phyloP scores from a whole-genome alignment of 2,113 vertebrate species.

The Elephas maximus region DNA sequence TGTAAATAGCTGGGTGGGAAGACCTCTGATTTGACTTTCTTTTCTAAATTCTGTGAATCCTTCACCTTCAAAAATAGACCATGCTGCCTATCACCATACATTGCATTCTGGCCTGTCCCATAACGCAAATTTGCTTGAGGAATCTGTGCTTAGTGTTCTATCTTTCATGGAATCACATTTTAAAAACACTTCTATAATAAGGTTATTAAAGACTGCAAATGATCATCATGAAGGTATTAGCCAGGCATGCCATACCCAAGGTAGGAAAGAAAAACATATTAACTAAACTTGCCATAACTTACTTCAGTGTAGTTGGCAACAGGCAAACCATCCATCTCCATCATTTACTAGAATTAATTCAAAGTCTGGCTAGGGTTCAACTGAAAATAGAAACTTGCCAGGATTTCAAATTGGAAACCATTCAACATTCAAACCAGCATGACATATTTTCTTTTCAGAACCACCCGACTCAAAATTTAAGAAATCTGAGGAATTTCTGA shows the following conservation, averaged over 20 bases:
- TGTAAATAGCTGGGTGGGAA: not conserved
- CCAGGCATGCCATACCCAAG: conserved; percentile 50
- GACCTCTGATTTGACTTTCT: conserved; percentile 7
- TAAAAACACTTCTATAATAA: conserved; percentile 61
- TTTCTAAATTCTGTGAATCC: conserved; percentile 39
- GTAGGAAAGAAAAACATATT: conserved; percentile 70
- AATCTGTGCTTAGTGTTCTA: not conserved
- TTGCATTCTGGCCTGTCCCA: conserved; percentile 36
- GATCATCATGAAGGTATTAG: conserved; percentile 61
- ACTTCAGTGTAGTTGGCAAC: conserved; percentile 55
- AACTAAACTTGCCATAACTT: conserved; percentile 64
- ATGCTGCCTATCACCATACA: not conserved
- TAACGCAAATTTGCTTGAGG: conserved; percentile 23
- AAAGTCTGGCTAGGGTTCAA: conserved; percentile 56
- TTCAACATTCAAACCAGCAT: conserved; percentile 50
- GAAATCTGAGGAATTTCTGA: conserved; percentile 77
- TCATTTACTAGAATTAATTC: conserved; percentile 75
- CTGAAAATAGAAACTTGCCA: conserved; percentile 65
- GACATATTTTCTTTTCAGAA: conserved; percentile 73
- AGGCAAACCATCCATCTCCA: conserved; percentile 7
- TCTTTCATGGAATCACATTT: conserved; percentile 46
- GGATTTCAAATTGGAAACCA: conserved; percentile 63
- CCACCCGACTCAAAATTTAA: conserved; percentile 60
- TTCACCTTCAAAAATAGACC: conserved; percentile 27
- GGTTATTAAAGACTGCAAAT: conserved; percentile 62